Percentiles rank a stretch among this genome's conserved stretches.
Evolutionary conservation across 2,797 vertebrate species (phyloP).

Genomic region (Paratrypauchen microcephalus): DNA sequence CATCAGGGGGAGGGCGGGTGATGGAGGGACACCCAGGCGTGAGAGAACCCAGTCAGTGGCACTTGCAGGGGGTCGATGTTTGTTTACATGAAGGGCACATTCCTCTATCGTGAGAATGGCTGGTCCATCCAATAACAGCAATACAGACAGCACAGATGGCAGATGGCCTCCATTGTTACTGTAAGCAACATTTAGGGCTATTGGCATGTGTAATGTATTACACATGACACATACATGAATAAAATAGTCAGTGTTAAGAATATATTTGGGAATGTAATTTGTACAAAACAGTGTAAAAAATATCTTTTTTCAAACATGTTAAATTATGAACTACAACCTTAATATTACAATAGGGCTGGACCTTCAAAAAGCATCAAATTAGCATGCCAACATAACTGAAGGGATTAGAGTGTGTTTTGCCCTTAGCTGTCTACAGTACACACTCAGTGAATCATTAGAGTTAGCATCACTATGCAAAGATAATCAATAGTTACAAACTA

Average conservation of each 20-base stretch:
- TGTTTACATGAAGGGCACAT: conserved; percentile 69
- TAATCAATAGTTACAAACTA: not conserved
- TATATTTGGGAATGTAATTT: not conserved
- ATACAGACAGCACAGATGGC: conserved; percentile 60
- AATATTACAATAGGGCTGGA: no score
- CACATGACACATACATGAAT: no score
- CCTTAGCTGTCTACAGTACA: not conserved
- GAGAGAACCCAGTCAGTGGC: conserved; percentile 39
- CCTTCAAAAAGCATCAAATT: not conserved
- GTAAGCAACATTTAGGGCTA: conserved; percentile 19
- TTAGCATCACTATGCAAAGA: not conserved
- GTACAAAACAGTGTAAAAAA: not conserved
- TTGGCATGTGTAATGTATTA: not conserved
- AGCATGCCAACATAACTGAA: not conserved
- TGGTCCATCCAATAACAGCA: conserved; percentile 40
- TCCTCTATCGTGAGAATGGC: conserved; percentile 73
- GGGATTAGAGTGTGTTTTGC: not conserved
- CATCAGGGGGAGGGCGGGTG: conserved; percentile 21
- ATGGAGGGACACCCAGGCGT: conserved; percentile 29
- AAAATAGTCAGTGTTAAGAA: not conserved
- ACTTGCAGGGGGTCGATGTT: conserved; percentile 48
- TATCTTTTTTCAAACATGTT: not conserved
- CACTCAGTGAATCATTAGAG: not conserved
- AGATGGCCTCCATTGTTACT: conserved; percentile 12
- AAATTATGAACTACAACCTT: not conserved